phyloP scores from a whole-genome alignment of 2,797 vertebrate species.

The Otolemur crassicaudatus region DNA sequence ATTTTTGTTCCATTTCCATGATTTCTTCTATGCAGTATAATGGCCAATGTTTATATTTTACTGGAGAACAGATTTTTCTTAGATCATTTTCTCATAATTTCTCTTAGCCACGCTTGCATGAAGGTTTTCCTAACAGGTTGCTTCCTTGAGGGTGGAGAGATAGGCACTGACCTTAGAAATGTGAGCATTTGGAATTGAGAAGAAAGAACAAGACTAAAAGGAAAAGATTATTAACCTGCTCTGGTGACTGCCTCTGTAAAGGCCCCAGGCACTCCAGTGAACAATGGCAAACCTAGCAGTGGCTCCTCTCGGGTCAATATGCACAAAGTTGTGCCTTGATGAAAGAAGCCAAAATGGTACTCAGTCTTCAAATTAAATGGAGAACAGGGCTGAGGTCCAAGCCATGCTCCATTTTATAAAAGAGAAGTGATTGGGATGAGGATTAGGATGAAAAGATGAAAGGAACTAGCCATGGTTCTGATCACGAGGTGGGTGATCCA shows the following conservation, averaged over 20 bases:
- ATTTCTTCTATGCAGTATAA: neutral
- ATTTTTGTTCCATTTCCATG: neutral
- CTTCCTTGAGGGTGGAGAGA: neutral
- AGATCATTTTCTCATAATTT: neutral
- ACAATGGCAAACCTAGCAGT: neutral
- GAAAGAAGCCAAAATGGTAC: neutral
- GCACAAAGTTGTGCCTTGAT: neutral
- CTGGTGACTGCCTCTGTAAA: neutral
- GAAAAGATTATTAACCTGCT: neutral
- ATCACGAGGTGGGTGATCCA: neutral
- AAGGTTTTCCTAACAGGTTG: neutral
- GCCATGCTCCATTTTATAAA: neutral
- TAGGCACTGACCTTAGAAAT: neutral
- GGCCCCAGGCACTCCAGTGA: neutral
- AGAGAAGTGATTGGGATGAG: accelerated
- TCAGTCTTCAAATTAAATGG: neutral
- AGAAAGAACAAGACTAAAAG: neutral
- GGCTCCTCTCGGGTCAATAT: neutral
- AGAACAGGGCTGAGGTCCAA: neutral
- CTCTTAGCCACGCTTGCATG: neutral
- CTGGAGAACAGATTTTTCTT: neutral
- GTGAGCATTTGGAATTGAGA: neutral
- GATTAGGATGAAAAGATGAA: neutral
- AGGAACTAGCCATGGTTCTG: neutral
- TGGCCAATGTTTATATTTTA: neutral